phyloP scores from a whole-genome alignment of 2,888 invertebrate species.

The Athripsodes cinereus region DNA sequence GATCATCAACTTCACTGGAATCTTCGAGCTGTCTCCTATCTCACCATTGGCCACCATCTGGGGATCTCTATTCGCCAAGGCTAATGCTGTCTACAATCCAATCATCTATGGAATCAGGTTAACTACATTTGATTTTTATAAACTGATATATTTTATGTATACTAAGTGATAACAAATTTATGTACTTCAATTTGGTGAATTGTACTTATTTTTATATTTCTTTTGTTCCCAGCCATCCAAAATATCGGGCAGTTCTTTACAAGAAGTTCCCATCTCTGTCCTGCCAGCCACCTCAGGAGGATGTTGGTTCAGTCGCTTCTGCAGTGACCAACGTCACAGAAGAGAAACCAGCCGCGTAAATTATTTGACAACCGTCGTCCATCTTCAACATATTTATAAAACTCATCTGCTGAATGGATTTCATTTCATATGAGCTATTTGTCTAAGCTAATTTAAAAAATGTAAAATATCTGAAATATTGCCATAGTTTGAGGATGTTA shows the following conservation, averaged over 20 bases:
- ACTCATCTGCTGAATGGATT: no score
- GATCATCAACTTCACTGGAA: constrained; percentile 74
- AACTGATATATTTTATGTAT: no score
- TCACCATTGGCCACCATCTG: constrained; percentile 79
- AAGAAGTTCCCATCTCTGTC: constrained; percentile 72
- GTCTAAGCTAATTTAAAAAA: no score
- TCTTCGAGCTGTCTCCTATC: constrained; percentile 67
- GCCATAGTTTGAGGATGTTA: no score
- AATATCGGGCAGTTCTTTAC: constrained; percentile 69
- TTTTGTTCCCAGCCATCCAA: constrained; percentile 58
- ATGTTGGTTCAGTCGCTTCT: constrained; percentile 60
- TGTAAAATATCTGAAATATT: no score
- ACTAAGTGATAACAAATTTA: no score
- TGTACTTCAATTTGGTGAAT: no score
- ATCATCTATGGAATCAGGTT: constrained; percentile 88
- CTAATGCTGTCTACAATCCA: constrained; percentile 85
- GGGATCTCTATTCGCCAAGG: constrained; percentile 89
- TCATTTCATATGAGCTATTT: no score
- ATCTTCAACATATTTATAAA: background rate
- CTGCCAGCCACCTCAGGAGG: constrained; percentile 57
- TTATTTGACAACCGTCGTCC: background rate
- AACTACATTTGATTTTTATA: background rate
- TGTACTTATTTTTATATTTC: no score
- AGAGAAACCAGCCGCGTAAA: constrained; percentile 59
- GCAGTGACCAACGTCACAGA: constrained; percentile 58